phyloP scores from a whole-genome alignment of 2,888 invertebrate genomes.

The Tetranychus piercei region DNA sequence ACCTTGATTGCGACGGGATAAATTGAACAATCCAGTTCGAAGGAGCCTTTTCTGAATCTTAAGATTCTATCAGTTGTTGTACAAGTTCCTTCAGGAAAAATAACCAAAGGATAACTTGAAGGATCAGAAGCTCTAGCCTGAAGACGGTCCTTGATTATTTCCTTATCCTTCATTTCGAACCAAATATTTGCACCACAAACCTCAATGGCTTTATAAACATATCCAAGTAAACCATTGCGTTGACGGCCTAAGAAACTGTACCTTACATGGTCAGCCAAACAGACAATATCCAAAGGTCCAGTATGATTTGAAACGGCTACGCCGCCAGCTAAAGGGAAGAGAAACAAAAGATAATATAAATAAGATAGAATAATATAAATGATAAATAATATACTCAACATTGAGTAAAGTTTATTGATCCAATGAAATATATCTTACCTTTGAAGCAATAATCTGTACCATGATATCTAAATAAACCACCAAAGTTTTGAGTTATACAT shows the following conservation, averaged over 20 bases:
- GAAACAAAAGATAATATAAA: neutral
- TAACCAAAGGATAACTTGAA: neutral
- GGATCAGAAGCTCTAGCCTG: neutral
- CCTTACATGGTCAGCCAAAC: neutral
- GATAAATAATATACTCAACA: neutral
- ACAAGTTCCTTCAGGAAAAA: constrained; percentile 8
- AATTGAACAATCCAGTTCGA: neutral
- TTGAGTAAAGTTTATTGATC: neutral
- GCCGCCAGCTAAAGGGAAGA: neutral
- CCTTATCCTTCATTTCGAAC: constrained; percentile 5
- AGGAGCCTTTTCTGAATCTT: constrained; percentile 1
- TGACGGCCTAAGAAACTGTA: neutral
- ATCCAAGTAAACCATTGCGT: neutral
- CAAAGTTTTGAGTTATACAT: neutral
- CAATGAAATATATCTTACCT: neutral
- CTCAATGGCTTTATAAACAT: neutral
- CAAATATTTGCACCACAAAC: neutral
- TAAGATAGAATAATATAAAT: no score
- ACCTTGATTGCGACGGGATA: constrained; percentile 5
- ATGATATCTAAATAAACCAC: neutral
- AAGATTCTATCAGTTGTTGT: constrained; percentile 3
- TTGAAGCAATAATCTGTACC: neutral
- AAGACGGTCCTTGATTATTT: neutral
- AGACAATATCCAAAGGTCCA: neutral
- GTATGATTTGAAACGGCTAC: neutral